phyloP scores from a whole-genome alignment of 2,888 invertebrate genomes.

The Psylliodes chrysocephalus region DNA sequence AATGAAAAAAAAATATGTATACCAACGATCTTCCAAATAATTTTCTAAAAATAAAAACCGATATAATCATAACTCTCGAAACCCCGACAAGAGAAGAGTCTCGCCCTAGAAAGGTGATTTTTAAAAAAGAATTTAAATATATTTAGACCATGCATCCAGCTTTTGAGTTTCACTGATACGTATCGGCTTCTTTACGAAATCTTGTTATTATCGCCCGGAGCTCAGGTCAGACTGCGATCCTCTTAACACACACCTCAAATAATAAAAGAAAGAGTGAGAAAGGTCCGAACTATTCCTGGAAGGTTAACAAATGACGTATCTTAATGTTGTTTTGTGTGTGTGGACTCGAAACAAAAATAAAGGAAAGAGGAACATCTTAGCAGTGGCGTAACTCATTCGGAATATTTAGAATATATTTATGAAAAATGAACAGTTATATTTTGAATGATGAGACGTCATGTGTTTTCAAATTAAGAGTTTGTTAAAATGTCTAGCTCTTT shows the following conservation, averaged over 20 bases:
- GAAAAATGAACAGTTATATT: too few species aligned
- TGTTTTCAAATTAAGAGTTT: too few species aligned
- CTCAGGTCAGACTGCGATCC: slow-evolving; percentile 32
- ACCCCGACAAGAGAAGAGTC: not conserved
- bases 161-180: slow-evolving; percentile 32
- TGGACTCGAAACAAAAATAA: slow-evolving; percentile 28
- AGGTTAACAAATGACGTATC: slow-evolving; percentile 37
- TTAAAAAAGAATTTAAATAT: slow-evolving; percentile 26
- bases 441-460: too few species aligned
- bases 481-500: too few species aligned
- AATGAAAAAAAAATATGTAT: not conserved
- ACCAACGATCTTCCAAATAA: not conserved
- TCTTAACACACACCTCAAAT: slow-evolving; percentile 36
- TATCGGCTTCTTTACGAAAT: slow-evolving; percentile 38
- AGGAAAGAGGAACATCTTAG: slow-evolving; percentile 21
- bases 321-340: slow-evolving; percentile 32
- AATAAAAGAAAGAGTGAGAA: slow-evolving; percentile 38
- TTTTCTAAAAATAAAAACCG: slow-evolving; percentile 26
- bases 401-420: too few species aligned
- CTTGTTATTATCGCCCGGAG: slow-evolving; percentile 41
- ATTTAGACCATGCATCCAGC: slow-evolving; percentile 24
- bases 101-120: slow-evolving; percentile 17
- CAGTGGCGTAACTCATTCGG: slow-evolving; percentile 25
- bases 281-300: slow-evolving; percentile 38
- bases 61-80: slow-evolving; percentile 20